Base-by-base conservation (phyloP, 1,140 invertebrate genomes). In the Carposina sasakii region DNA sequence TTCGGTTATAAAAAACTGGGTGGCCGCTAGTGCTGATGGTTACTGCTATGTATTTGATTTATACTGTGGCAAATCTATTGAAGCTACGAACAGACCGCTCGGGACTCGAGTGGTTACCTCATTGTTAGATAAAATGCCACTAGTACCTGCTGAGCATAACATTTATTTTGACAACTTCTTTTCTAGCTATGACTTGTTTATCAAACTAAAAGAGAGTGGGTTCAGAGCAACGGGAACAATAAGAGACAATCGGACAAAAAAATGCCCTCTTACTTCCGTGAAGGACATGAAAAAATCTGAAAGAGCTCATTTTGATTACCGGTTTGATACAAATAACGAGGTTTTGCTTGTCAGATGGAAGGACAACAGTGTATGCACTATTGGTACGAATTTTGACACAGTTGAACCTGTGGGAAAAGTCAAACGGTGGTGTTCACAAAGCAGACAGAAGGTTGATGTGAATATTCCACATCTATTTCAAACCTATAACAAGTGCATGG, bases 91-190 rank as follows among this genome's bases (percentile, higher is more conserved):
- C 41, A 56, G 61, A 31, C 36, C 55, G 13, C 45, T 65, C 28
- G 53, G 52, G 31, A 30, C 55, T 30, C 55, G 54, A 56, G 60
- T 63, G 16, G 63, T 67, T 40, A 67, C 60, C 55, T 39, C 31
- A 45, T 55, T 66, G 42, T 45, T 66, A 28, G 42, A 41, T 36
- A 63, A 63, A 57, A 39, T 60, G 51, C 33, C 40, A 37, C 39
- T 48, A 48, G 44, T 42, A 45, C 53, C 60, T 33, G 40, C 36
- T 55, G 43, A 64, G 36, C 57, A 63, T 64, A 26, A 42, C 19
- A 49, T 77, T 23, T 77, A 57, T 60, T 71, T 81, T 47, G 63
- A 76, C 43, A 70, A 76, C 60, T 70, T 73, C 54, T 81, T 81
- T 57, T 66, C 58, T 6, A 70, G 57, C 49, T 43, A 68, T 52